A percentile compares a stretch with the other conserved stretches of the same genome.
Evolutionary conservation across 2,797 vertebrate genomes (phyloP).

Genomic region (Tragelaphus oryx): DNA sequence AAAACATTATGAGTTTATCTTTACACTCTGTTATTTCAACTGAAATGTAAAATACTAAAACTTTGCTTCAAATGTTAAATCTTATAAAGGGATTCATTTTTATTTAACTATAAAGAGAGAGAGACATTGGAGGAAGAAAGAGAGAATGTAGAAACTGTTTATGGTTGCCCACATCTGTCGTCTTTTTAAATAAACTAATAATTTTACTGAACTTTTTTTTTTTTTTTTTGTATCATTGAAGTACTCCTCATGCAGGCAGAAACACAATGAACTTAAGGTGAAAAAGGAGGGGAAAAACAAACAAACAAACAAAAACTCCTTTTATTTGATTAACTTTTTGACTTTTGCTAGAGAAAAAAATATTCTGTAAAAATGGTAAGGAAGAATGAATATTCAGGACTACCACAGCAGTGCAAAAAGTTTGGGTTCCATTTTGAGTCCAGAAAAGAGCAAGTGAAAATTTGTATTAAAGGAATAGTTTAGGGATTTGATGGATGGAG

Average conservation of each 20-base stretch:
- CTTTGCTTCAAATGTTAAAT: slow-evolving; percentile 5
- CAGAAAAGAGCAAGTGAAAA: not conserved
- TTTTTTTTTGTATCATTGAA: not conserved
- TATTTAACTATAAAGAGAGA: not conserved
- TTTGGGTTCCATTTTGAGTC: not conserved
- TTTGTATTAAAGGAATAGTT: not conserved
- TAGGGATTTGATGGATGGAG: not conserved
- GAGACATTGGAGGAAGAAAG: not conserved
- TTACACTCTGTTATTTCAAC: slow-evolving; percentile 4
- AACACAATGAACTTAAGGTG: not conserved
- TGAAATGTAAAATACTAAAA: not conserved
- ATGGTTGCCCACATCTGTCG: not conserved
- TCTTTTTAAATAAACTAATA: not conserved
- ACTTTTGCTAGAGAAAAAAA: not conserved
- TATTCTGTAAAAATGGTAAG: not conserved
- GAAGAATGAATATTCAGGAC: not conserved
- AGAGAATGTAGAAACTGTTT: not conserved
- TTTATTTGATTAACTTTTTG: not conserved
- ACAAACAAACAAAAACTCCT: not conserved
- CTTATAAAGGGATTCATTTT: not conserved
- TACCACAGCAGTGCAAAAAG: not conserved
- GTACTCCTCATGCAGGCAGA: not conserved
- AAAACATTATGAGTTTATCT: not conserved
- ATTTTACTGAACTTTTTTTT: slow-evolving; percentile 25
- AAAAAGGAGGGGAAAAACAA: not conserved